Evolutionary conservation across 2,797 vertebrate genomes (phyloP), one percentile per base, ranked within the genome.

Genomic region (Erpetoichthys calabaricus): DNA sequence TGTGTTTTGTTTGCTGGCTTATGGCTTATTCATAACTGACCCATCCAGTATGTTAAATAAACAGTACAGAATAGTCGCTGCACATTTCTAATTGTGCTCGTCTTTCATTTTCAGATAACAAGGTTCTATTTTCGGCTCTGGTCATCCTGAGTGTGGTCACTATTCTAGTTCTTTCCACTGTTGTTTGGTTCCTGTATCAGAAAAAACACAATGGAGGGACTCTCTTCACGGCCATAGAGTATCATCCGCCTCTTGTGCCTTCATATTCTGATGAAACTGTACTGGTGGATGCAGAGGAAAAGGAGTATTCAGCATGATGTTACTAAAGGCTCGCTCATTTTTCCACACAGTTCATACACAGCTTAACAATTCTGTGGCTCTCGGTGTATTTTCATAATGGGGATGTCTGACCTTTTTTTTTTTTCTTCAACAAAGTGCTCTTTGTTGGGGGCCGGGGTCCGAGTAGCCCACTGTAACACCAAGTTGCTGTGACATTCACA

Each of bases 241-340:
- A 88, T 66, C 80, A 84, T 70, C 72, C 80, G 4, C 75, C 80
- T 1, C 74, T 86, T 59, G 75, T 79, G 66, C 70, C 85, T 8
- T 77, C 83, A 52, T 77, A 78, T 42, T 62, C 67, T 0, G 90
- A 93, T 45, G 77, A 78, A 71, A 76, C 81, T 41, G 74, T 80
- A 63, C 79, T 94, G 70, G 81, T 91, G 69, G 85, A 86, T 58
- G 77, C 79, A 1, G 86, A 91, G 68, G 91, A 92, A 68, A 81
- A 79, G 0, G 81, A 88, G 44, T 75, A 76, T 62, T 56, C 57
- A 62, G 53, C 61, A 57, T 71, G 66, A 10, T 45, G 58, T 60
- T 56, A 67, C 43, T 52, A 4, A 50, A 1, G 6, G 61, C 6
- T 57, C 7, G 51, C 49, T 55, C 46, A 51, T 62, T 54, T 62